Conservation (phyloP, 2,797 vertebrate genomes). For the Epinephelus coioides region DNA sequence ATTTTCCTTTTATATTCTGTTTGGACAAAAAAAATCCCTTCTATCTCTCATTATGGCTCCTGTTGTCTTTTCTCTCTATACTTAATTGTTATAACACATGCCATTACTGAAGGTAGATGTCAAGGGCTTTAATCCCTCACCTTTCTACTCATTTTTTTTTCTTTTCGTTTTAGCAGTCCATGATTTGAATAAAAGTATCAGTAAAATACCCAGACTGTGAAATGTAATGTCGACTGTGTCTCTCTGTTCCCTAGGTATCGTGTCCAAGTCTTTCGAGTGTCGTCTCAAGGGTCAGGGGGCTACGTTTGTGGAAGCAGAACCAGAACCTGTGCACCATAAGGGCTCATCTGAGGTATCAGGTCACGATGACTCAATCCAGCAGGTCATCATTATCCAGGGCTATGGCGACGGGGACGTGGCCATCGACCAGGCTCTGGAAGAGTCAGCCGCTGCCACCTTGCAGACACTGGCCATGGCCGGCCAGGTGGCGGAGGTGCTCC, state of each 20-base stretch:
- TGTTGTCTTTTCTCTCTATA: background rate
- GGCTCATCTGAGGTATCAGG: conserved; percentile 51
- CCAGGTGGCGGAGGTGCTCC: conserved; percentile 94
- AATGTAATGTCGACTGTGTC: conserved; percentile 16
- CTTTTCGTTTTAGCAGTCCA: background rate
- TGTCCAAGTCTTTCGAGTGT: conserved; percentile 98
- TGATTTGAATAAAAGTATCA: background rate
- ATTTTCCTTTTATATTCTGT: conserved; percentile 1
- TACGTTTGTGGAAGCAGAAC: conserved; percentile 92
- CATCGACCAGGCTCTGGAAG: conserved; percentile 92
- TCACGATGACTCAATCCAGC: conserved; percentile 89
- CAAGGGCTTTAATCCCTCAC: background rate
- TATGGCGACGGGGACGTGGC: conserved; percentile 87
- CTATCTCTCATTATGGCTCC: background rate
- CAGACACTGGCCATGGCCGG: conserved; percentile 96
- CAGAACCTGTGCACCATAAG: conserved; percentile 62
- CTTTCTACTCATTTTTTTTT: background rate
- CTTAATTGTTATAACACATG: background rate
- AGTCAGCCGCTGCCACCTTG: conserved; percentile 94
- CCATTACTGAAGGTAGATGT: background rate
- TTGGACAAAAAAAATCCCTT: background rate
- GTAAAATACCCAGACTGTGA: background rate
- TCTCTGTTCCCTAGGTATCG: conserved; percentile 89
- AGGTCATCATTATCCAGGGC: conserved; percentile 98
- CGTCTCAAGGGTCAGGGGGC: conserved; percentile 97